A percentile compares a stretch with the other conserved stretches of the same genome.
Conservation (phyloP, 1,140 invertebrate species). For the Drosophila murphyi region DNA sequence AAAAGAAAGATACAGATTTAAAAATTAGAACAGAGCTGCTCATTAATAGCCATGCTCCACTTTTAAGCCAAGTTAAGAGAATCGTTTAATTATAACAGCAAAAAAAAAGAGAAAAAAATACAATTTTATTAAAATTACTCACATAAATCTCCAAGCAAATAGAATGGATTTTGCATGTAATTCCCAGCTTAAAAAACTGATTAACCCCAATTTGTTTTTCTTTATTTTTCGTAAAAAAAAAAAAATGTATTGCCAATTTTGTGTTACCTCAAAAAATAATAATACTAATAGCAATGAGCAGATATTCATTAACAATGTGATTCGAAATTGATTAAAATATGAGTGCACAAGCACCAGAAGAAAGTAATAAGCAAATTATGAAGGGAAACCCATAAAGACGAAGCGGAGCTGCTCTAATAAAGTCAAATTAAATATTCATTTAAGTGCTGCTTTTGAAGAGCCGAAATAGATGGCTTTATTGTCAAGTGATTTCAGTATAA, state of each 20-base stretch:
- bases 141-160: not conserved
- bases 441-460: no score
- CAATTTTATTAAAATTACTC: constrained; percentile 43
- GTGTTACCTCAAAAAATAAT: constrained; percentile 1
- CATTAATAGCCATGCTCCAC: constrained; percentile 73
- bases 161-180: constrained; percentile 2
- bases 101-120: constrained; percentile 15
- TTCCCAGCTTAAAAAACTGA: not conserved
- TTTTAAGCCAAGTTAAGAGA: constrained; percentile 38
- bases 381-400: constrained; percentile 1
- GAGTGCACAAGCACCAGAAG: constrained; percentile 27
- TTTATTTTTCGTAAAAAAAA: no score
- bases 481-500: no score
- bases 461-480: no score
- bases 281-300: constrained; percentile 26
- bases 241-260: not conserved
- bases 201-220: constrained; percentile 37
- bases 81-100: constrained; percentile 44
- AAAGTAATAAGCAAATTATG: constrained; percentile 19
- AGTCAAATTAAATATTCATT: not conserved
- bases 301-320: constrained; percentile 48
- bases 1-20: constrained; percentile 31
- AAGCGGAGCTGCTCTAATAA: constrained; percentile 19
- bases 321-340: constrained; percentile 47
- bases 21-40: constrained; percentile 25